These are phyloP conservation scores for Leptopterna dolabrata DNA, from an alignment of 2,888 invertebrate species.

Conservation along the genomic window DNA sequence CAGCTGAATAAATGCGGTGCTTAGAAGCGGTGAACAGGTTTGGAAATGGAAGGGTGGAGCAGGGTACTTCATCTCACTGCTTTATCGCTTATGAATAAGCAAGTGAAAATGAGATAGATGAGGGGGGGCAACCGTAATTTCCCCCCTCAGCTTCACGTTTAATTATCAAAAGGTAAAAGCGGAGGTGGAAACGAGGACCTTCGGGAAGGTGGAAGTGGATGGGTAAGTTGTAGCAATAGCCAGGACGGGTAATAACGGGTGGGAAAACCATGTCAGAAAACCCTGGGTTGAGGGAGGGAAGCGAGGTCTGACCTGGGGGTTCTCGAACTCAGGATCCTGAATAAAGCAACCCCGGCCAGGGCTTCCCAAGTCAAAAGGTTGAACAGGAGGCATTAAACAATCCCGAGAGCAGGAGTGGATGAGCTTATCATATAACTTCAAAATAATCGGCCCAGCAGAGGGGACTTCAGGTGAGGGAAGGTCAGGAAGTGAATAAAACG, in stretches of 20 bases:
- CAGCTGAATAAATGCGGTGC: constrained; percentile 28
- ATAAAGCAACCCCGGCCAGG: not conserved
- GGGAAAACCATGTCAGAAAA: constrained; percentile 8
- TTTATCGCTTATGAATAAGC: constrained; percentile 38
- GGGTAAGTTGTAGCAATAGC: not conserved
- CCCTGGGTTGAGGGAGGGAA: not conserved
- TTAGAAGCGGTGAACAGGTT: not conserved
- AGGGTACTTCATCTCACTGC: constrained; percentile 16
- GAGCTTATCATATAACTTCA: constrained; percentile 13
- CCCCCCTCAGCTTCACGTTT: constrained; percentile 33
- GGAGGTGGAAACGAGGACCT: not conserved
- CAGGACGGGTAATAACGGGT: not conserved
- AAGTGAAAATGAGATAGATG: constrained; percentile 37
- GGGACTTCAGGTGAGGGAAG: not conserved
- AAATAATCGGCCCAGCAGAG: not conserved
- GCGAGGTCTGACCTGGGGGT: not conserved
- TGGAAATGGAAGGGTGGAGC: not conserved
- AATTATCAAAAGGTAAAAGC: constrained; percentile 15
- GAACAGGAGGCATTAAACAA: constrained; percentile 21
- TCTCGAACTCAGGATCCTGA: not conserved
- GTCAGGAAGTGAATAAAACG: not conserved
- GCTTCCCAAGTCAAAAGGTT: not conserved
- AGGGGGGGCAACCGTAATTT: constrained; percentile 10
- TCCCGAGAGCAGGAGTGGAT: not conserved
- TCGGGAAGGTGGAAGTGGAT: not conserved